These are phyloP conservation scores for Trichopria drosophilae DNA, from an alignment of 2,888 invertebrate species.

Conservation along the genomic window DNA sequence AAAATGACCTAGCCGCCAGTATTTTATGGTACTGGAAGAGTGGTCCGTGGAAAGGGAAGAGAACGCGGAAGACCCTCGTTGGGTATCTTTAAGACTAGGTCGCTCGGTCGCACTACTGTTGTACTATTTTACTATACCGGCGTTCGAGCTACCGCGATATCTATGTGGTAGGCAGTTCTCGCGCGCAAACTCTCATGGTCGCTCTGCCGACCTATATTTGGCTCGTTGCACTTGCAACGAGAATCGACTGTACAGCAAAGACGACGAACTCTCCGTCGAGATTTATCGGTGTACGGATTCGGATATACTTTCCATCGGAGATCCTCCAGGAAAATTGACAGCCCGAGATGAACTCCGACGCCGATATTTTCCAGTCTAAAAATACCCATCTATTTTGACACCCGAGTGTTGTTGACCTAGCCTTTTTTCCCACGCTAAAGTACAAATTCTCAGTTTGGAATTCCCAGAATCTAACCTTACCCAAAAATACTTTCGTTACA, in stretches of 20 bases:
- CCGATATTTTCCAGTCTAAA: too few species aligned
- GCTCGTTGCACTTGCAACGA: constrained; percentile 37
- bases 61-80: constrained; percentile 51
- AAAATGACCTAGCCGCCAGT: constrained; percentile 55
- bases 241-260: constrained; percentile 11
- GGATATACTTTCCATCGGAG: too few species aligned
- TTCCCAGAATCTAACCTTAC: too few species aligned
- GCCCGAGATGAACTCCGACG: too few species aligned
- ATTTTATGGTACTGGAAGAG: constrained; percentile 44
- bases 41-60: constrained; percentile 54
- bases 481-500: too few species aligned
- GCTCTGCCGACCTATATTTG: constrained; percentile 40
- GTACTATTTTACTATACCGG: constrained; percentile 49
- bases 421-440: too few species aligned
- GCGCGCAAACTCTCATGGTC: constrained; percentile 37
- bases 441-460: too few species aligned
- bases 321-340: too few species aligned
- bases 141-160: constrained; percentile 17
- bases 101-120: constrained; percentile 57
- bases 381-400: too few species aligned
- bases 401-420: too few species aligned
- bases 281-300: too few species aligned
- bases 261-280: constrained; percentile 27
- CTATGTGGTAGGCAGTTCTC: constrained; percentile 23
- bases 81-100: constrained; percentile 56